Evolutionary conservation across 2,888 invertebrate species (phyloP), one percentile per base, ranked within the genome.

Genomic region (Rhagonycha fulva): DNA sequence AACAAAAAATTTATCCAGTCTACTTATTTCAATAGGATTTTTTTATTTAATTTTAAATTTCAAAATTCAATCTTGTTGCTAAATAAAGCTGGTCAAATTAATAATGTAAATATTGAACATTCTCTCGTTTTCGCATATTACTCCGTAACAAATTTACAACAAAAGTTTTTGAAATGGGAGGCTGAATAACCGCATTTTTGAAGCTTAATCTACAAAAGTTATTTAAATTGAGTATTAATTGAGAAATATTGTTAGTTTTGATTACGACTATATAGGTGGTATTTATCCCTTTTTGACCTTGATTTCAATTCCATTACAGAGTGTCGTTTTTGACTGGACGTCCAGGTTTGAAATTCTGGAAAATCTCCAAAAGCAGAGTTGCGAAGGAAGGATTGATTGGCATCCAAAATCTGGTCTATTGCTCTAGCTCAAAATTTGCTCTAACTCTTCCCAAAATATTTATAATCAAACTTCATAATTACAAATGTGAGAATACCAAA

Each of bases 1-100:
- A 76, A 76, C 72, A 76, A 76, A 72, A 69, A 47, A 63, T 62
- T 19, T 14, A 19, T 14, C 62, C 23, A 71, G 28, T 47, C 47
- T 47, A n/a, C 12, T n/a, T n/a, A 47, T 47, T 47, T 47, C n/a
- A n/a, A 47, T 47, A 47, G 47, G 1, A 47, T 47, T 47, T 47
- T n/a, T 47, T 47, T 47, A 47, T 62, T 19, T 14, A 12, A 26
- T 24, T 12, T 14, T 66, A 24, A 24, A 66, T 24, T 24, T 24
- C 23, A 66, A 66, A 66, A 66, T 66, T 62, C n/a, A 66, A 23
- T 66, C 26, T n/a, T n/a, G 26, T 26, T 26, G 12, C 24, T 9
- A 26, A 23, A 23, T 19, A 12, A n/a, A 26, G 24, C 9, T 12
- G 9, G 9, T 26, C 4, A 63, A 14, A 24, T 24, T 63, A 62